Evolutionary conservation across 2,113 vertebrate genomes (phyloP).

Genomic region (Eulacestoma nigropectus): DNA sequence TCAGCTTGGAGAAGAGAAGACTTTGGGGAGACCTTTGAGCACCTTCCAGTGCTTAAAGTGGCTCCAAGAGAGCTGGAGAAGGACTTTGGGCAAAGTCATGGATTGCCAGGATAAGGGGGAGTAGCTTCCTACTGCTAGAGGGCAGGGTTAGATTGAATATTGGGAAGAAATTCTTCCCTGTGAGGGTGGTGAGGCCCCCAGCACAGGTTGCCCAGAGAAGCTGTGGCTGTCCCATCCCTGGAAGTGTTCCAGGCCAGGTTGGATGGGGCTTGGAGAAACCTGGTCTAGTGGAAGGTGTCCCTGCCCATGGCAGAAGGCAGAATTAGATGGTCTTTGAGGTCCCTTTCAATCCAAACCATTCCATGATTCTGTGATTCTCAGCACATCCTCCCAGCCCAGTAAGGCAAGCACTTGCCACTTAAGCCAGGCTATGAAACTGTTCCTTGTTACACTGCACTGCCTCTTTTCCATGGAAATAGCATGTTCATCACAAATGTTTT

Average conservation of each 20-base stretch:
- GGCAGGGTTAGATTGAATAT: background rate
- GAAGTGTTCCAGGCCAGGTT: background rate
- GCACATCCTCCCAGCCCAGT: accelerated
- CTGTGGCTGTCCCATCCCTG: background rate
- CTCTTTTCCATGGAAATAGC: background rate
- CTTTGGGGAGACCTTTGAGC: background rate
- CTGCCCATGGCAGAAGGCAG: background rate
- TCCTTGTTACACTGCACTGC: background rate
- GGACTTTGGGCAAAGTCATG: background rate
- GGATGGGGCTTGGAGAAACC: background rate
- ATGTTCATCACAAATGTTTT: background rate
- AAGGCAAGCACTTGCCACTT: background rate
- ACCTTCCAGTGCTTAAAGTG: background rate
- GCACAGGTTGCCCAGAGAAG: background rate
- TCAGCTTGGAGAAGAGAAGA: background rate
- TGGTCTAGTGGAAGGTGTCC: background rate
- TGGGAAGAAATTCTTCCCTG: background rate
- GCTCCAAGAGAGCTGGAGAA: background rate
- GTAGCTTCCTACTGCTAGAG: background rate
- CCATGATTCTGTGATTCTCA: background rate
- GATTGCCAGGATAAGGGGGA: background rate
- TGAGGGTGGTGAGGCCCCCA: background rate
- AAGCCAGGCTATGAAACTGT: background rate
- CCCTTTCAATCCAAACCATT: background rate
- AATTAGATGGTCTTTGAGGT: background rate